A percentile compares a stretch with the other conserved stretches of the same genome.
These are phyloP conservation scores for Beaufortia kweichowensis DNA, from an alignment of 2,113 vertebrate species.

Conservation along the genomic window DNA sequence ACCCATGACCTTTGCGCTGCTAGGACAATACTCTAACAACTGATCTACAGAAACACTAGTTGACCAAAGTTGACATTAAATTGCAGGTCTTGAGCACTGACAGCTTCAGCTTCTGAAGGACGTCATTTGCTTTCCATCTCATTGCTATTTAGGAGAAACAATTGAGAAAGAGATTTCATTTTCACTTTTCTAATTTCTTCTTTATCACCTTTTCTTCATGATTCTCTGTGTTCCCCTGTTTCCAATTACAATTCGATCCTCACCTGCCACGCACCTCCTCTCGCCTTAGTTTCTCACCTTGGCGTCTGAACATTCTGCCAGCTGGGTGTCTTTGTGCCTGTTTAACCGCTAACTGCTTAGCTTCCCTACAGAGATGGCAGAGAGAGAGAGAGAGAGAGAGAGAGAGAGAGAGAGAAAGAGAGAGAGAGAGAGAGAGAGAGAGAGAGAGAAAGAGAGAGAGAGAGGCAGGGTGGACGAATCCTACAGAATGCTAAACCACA, in stretches of 20 bases:
- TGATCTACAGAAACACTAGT: too few species aligned
- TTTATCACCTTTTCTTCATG: neutral
- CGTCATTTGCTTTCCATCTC: too few species aligned
- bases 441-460: neutral
- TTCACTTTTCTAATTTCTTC: neutral
- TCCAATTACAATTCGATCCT: conserved; percentile 31
- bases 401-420: neutral
- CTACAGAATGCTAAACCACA: conserved; percentile 13
- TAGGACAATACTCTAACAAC: too few species aligned
- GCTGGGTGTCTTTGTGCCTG: conserved; percentile 36
- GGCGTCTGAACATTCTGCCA: conserved; percentile 15
- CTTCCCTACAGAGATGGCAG: conserved; percentile 25
- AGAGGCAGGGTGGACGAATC: neutral
- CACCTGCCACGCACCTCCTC: conserved; percentile 18
- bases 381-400: conserved; percentile 9
- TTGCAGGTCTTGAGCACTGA: too few species aligned
- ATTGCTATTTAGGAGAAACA: too few species aligned
- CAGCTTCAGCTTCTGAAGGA: too few species aligned
- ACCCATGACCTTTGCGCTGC: too few species aligned
- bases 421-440: conserved; percentile 9
- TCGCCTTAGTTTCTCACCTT: neutral
- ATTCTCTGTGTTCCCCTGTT: neutral
- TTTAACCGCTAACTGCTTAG: conserved; percentile 32
- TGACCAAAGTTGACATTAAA: too few species aligned
- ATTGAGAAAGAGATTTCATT: too few species aligned